Conservation (phyloP, 2,113 vertebrate species). For the Calidris pygmaea region DNA sequence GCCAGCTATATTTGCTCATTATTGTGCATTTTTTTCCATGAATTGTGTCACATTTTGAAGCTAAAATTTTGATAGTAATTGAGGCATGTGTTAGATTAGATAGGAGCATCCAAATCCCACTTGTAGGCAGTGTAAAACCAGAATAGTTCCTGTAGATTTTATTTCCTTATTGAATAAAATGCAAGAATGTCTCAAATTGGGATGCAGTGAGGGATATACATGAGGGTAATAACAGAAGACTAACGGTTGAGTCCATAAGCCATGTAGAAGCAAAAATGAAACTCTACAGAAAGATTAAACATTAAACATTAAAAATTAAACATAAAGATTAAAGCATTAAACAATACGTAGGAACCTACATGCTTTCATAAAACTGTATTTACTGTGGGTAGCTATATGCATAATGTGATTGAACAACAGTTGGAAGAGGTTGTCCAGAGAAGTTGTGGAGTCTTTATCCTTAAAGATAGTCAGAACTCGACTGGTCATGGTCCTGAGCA, state of each 20-base stretch:
- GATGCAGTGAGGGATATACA: neutral
- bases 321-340: neutral
- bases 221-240: neutral
- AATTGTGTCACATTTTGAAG: neutral
- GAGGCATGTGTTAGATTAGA: neutral
- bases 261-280: neutral
- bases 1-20: neutral
- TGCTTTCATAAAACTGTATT: neutral
- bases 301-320: no score
- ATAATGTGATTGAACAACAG: neutral
- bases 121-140: neutral
- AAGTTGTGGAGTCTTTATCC: neutral
- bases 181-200: neutral
- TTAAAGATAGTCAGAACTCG: neutral
- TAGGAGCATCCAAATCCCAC: neutral
- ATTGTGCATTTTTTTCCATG: neutral
- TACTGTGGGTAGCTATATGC: neutral
- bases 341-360: neutral
- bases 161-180: neutral
- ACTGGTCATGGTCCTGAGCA: neutral
- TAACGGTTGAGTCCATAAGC: neutral
- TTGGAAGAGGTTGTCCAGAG: neutral
- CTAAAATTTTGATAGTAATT: neutral
- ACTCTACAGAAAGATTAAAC: neutral
- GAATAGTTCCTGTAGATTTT: neutral